phyloP scores from a whole-genome alignment of 2,888 invertebrate species.

The Andrena chrysosceles region DNA sequence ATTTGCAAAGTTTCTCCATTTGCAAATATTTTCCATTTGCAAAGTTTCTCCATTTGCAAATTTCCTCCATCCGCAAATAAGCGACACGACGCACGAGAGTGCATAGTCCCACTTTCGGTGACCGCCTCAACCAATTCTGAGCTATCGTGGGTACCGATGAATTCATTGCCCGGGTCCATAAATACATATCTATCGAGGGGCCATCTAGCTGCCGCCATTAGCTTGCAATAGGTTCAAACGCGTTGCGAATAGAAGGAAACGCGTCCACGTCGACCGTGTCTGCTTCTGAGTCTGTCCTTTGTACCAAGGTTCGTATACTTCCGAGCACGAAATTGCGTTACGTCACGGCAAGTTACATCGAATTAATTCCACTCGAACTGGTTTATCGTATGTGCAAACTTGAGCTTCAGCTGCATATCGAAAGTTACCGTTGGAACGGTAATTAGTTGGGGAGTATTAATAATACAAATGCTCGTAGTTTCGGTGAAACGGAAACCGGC shows the following conservation, averaged over 20 bases:
- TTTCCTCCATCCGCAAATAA: too few relatives aligned
- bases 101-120: too few relatives aligned
- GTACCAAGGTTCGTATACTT: constrained; percentile 19
- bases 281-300: not conserved
- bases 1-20: too few relatives aligned
- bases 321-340: constrained; percentile 22
- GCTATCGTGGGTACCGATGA: too few relatives aligned
- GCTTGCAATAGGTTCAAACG: too few relatives aligned
- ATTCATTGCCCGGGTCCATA: too few relatives aligned
- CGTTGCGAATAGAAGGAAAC: not conserved
- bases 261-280: not conserved
- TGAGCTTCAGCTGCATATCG: constrained; percentile 30
- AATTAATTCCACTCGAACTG: constrained; percentile 38
- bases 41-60: too few relatives aligned
- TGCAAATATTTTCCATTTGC: too few relatives aligned
- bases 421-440: constrained; percentile 42
- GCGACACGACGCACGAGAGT: too few relatives aligned
- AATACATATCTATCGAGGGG: too few relatives aligned
- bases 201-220: too few relatives aligned
- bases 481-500: constrained; percentile 21
- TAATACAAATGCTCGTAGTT: constrained; percentile 36
- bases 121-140: too few relatives aligned
- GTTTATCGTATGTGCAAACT: constrained; percentile 47
- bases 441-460: constrained; percentile 51
- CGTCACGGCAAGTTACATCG: constrained; percentile 44